These are phyloP conservation scores for Tetraodon nigroviridis DNA, from an alignment of 2,113 vertebrate genomes.

Conservation along the genomic window DNA sequence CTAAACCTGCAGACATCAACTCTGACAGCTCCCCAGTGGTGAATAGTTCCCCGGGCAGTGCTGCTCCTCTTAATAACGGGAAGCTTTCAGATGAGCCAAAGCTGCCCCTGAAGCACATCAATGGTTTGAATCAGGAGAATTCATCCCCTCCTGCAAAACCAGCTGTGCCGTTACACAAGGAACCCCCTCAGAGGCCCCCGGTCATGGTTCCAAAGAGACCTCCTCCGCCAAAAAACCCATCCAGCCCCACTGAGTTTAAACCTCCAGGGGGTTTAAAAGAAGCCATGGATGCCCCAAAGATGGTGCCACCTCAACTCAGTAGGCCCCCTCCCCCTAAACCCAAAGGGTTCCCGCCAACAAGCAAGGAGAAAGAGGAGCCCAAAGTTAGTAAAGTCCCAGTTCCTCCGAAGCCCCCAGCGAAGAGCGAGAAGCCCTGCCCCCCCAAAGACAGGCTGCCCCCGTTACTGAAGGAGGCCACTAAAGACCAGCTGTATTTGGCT, in stretches of 20 bases:
- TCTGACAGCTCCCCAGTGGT: constrained; percentile 14
- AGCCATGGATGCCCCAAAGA: constrained; percentile 61
- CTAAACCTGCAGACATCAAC: constrained; percentile 78
- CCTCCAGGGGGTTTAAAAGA: constrained; percentile 63
- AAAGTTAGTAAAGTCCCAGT: constrained; percentile 75
- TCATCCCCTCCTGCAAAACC: constrained; percentile 57
- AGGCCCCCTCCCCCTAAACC: constrained; percentile 90
- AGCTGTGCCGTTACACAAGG: constrained; percentile 61
- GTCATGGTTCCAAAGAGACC: constrained; percentile 85
- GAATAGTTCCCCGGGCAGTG: constrained; percentile 16
- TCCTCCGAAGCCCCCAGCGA: constrained; percentile 75
- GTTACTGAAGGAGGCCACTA: constrained; percentile 69
- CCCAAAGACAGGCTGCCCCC: constrained; percentile 72
- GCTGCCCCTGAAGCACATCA: constrained; percentile 73
- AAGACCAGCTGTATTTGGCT: constrained; percentile 87
- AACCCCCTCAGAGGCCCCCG: constrained; percentile 77
- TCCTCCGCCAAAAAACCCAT: constrained; percentile 83
- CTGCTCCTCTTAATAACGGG: constrained; percentile 44
- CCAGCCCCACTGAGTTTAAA: constrained; percentile 71
- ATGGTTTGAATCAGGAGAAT: constrained; percentile 66
- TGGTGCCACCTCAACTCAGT: constrained; percentile 49
- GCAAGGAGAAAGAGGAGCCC: constrained; percentile 76
- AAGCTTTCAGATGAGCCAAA: constrained; percentile 67
- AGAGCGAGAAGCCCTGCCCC: constrained; percentile 77
- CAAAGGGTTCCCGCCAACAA: constrained; percentile 72